These are phyloP conservation scores for Amphipoea oculea DNA, from an alignment of 2,888 invertebrate species.

Conservation along the genomic window DNA sequence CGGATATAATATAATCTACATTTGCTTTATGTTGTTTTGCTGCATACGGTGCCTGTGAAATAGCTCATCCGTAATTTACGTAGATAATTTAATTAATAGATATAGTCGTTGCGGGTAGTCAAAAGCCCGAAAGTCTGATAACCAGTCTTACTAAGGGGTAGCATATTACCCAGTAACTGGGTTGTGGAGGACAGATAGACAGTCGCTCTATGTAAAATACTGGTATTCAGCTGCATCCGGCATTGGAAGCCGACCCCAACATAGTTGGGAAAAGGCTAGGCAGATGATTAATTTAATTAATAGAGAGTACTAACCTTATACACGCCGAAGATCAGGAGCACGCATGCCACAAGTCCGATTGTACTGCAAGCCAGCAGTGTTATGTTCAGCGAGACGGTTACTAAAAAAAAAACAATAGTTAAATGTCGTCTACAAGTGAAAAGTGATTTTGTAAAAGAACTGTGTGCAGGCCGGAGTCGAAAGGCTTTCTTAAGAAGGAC, in stretches of 20 bases:
- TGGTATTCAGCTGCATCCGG: too few species aligned
- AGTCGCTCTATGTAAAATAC: too few species aligned
- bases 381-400: slow-evolving; percentile 93
- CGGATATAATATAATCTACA: neutral
- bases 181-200: neutral
- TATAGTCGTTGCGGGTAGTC: neutral
- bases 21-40: neutral
- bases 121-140: neutral
- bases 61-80: neutral
- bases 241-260: too few species aligned
- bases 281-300: neutral
- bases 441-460: neutral
- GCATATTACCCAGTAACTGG: neutral
- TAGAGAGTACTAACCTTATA: slow-evolving; percentile 90
- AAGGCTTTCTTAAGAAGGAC: neutral
- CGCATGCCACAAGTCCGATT: slow-evolving; percentile 92
- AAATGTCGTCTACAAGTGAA: neutral
- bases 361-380: slow-evolving; percentile 92
- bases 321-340: slow-evolving; percentile 92
- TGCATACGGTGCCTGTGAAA: neutral
- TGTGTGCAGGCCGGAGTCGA: neutral
- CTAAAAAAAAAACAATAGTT: slow-evolving; percentile 85
- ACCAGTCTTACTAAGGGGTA: neutral
- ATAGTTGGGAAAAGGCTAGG: neutral
- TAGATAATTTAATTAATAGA: too few species aligned